These are phyloP conservation scores for Pachyramphus minor DNA, from an alignment of 2,113 vertebrate species.

Conservation along the genomic window DNA sequence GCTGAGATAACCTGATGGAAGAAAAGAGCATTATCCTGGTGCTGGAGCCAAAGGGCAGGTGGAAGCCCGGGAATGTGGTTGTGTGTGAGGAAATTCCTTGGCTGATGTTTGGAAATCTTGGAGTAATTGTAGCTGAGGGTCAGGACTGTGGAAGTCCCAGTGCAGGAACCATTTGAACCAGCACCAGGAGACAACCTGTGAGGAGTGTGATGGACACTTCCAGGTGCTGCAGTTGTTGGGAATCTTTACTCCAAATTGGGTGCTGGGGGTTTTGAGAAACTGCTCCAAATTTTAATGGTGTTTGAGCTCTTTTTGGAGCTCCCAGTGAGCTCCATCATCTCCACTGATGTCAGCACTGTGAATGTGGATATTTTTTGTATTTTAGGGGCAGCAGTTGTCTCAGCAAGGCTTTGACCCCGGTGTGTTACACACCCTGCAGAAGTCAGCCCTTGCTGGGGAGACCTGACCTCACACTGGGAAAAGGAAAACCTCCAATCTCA, in stretches of 20 bases:
- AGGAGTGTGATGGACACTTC: not conserved
- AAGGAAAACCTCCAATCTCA: not conserved
- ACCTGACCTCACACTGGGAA: accelerated
- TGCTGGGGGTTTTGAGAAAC: not conserved
- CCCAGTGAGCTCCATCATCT: not conserved
- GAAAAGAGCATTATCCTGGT: not conserved
- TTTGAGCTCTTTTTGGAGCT: not conserved
- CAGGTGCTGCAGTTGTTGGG: not conserved
- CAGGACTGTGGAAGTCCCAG: not conserved
- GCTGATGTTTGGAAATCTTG: not conserved
- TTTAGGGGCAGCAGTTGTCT: not conserved
- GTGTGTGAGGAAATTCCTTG: not conserved
- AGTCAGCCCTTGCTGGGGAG: not conserved
- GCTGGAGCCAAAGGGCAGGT: not conserved
- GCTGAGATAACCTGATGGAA: not conserved
- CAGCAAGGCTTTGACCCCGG: not conserved
- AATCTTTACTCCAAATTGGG: not conserved
- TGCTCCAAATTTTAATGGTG: not conserved
- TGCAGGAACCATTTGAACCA: not conserved
- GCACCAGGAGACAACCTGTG: not conserved
- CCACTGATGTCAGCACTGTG: not conserved
- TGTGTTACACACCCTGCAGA: not conserved
- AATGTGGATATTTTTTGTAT: not conserved
- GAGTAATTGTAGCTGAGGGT: not conserved
- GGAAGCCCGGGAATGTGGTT: not conserved